phyloP scores from a whole-genome alignment of 2,888 invertebrate species.

The Gasteruption jaculator region DNA sequence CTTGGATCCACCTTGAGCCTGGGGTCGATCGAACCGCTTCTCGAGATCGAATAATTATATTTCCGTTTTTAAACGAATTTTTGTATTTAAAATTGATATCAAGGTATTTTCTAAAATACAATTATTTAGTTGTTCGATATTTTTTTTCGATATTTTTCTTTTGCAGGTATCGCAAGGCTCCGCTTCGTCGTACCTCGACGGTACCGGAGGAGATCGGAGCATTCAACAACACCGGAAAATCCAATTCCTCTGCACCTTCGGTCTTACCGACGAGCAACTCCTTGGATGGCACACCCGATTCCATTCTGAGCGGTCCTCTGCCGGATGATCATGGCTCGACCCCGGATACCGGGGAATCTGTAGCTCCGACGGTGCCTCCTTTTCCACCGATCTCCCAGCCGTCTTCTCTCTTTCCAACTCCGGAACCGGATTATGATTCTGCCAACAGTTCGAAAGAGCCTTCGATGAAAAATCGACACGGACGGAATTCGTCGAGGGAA shows the following conservation, averaged over 20 bases:
- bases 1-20: too few species aligned
- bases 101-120: conserved; percentile 3
- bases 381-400: conserved; percentile 32
- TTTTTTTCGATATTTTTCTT: neutral
- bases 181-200: conserved; percentile 36
- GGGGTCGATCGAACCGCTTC: too few species aligned
- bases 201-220: conserved; percentile 35
- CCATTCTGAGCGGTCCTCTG: conserved; percentile 33
- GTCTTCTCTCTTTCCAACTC: conserved; percentile 28
- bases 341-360: conserved; percentile 36
- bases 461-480: neutral
- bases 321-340: conserved; percentile 29
- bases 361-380: conserved; percentile 30
- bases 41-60: too few species aligned
- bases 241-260: conserved; percentile 13
- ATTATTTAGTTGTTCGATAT: neutral
- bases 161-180: conserved; percentile 26
- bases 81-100: too few species aligned
- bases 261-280: conserved; percentile 29
- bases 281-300: conserved; percentile 37
- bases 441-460: conserved; percentile 3
- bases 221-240: conserved; percentile 13
- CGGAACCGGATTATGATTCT: conserved; percentile 24
- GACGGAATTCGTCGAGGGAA: conserved; percentile 1
- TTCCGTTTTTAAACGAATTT: too few species aligned